phyloP scores from a whole-genome alignment of 2,888 invertebrate species.

The Dynastes maya region DNA sequence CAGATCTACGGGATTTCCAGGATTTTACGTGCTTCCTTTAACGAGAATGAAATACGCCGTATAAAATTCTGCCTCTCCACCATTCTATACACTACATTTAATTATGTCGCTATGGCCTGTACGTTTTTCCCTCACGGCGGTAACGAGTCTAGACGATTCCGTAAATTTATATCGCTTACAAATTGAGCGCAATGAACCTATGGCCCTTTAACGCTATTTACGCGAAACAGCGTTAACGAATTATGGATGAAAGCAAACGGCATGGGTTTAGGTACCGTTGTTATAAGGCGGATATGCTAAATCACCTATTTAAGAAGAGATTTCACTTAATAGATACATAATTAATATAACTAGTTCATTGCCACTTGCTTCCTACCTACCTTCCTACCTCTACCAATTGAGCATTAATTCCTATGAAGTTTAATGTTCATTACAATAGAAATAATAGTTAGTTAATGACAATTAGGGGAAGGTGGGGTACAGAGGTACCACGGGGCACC shows the following conservation, averaged over 20 bases:
- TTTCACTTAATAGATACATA: too few species aligned
- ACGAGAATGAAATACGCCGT: slow-evolving; percentile 44
- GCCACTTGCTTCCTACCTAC: too few species aligned
- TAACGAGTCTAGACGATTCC: slow-evolving; percentile 14
- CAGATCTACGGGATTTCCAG: slow-evolving; percentile 50
- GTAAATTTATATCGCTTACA: slow-evolving; percentile 5
- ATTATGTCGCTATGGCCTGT: slow-evolving; percentile 19
- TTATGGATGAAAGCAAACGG: slow-evolving; percentile 6
- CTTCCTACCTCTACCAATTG: too few species aligned
- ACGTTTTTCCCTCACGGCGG: neutral
- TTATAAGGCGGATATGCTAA: neutral
- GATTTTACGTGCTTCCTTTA: slow-evolving; percentile 50
- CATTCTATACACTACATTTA: slow-evolving; percentile 36
- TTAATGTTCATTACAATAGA: too few species aligned
- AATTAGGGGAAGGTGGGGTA: too few species aligned
- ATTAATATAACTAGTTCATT: too few species aligned
- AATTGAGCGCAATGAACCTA: slow-evolving; percentile 11
- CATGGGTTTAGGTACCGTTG: slow-evolving; percentile 8
- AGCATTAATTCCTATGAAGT: too few species aligned
- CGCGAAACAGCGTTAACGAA: neutral
- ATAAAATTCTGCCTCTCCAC: slow-evolving; percentile 7
- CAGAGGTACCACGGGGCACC: too few species aligned
- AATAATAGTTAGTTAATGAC: too few species aligned
- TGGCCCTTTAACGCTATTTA: neutral
- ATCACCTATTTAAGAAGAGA: too few species aligned